Conservation (phyloP, 2,888 invertebrate genomes). For the Willowsia nigromaculata region DNA sequence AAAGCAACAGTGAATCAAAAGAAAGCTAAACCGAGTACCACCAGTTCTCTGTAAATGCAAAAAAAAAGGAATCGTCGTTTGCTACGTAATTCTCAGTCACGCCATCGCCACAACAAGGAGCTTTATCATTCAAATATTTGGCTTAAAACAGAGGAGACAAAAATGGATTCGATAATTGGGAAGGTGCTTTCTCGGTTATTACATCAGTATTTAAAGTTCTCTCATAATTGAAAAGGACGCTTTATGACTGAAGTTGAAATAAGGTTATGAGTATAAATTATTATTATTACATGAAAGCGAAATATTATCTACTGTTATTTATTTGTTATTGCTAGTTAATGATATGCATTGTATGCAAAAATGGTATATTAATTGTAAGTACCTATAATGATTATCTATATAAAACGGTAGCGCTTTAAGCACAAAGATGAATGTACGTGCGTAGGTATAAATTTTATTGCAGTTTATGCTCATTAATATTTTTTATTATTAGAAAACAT, state of each 20-base stretch:
- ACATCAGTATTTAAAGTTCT: conserved; percentile 54
- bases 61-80: not conserved
- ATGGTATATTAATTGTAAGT: no score
- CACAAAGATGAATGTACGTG: no score
- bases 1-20: not conserved
- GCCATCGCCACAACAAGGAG: conserved; percentile 21
- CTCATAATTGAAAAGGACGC: conserved; percentile 34
- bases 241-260: conserved; percentile 46
- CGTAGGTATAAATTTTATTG: no score
- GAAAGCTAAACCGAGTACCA: conserved; percentile 27
- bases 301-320: no score
- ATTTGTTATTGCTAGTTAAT: no score
- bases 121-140: conserved; percentile 32
- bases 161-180: not conserved
- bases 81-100: not conserved
- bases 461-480: no score
- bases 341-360: no score
- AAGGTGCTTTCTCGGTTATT: conserved; percentile 45
- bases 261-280: not conserved
- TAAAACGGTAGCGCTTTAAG: no score
- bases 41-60: conserved; percentile 42
- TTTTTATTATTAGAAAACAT: no score
- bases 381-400: no score
- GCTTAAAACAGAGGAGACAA: not conserved
- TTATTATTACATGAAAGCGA: no score